These are phyloP conservation scores for Forbesichthys agassizii DNA, from an alignment of 2,113 vertebrate species.

Conservation along the genomic window DNA sequence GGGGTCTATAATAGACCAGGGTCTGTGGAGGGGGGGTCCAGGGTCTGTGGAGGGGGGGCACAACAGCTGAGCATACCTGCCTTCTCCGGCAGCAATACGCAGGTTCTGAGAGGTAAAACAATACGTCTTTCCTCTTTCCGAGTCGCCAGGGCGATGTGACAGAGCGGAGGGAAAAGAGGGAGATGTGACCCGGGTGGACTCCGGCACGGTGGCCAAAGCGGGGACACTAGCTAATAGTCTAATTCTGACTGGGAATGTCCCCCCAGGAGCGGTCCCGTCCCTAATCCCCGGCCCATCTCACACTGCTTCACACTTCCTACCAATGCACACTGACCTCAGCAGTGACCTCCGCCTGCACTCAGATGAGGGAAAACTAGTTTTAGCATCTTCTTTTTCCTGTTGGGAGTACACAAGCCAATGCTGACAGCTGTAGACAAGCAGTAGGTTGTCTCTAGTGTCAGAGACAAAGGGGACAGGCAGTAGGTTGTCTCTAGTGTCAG, in stretches of 20 bases:
- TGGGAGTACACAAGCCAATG: too few relatives aligned
- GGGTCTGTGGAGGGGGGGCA: constrained; percentile 44
- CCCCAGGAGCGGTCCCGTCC: neutral
- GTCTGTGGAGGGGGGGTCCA: too few relatives aligned
- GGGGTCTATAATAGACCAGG: constrained; percentile 55
- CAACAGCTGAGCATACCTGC: constrained; percentile 81
- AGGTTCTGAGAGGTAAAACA: constrained; percentile 71
- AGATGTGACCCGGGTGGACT: constrained; percentile 66
- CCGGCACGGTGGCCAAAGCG: constrained; percentile 35
- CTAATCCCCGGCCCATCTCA: too few relatives aligned
- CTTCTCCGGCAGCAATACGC: constrained; percentile 57
- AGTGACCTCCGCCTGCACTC: too few relatives aligned
- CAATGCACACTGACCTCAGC: too few relatives aligned
- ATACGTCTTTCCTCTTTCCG: constrained; percentile 63
- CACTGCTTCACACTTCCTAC: too few relatives aligned
- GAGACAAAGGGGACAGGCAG: too few relatives aligned
- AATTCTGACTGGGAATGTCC: constrained; percentile 57
- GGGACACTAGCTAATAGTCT: constrained; percentile 24
- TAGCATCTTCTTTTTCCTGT: too few relatives aligned
- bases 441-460: too few relatives aligned
- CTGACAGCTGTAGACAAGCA: too few relatives aligned
- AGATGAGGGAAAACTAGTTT: too few relatives aligned
- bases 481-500: too few relatives aligned
- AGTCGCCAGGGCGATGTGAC: constrained; percentile 51
- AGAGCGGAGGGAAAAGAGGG: constrained; percentile 15